These are phyloP conservation scores for Odontomyia ornata DNA, from an alignment of 2,888 invertebrate genomes.

Conservation along the genomic window DNA sequence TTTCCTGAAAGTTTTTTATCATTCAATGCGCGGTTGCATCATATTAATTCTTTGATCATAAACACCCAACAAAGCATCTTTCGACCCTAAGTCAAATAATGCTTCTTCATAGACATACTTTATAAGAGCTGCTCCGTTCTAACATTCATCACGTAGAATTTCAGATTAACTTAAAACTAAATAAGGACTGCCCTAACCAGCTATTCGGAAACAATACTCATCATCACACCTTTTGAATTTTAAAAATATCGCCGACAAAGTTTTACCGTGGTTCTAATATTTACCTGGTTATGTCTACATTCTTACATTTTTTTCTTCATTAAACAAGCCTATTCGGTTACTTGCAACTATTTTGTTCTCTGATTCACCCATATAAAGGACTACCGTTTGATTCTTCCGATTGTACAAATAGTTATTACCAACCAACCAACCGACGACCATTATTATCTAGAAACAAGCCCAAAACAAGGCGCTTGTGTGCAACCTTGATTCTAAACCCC, in stretches of 20 bases:
- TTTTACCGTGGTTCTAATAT: not conserved
- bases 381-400: constrained; percentile 24
- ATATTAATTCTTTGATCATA: too few species aligned
- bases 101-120: too few species aligned
- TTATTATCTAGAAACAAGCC: not conserved
- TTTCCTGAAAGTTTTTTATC: too few species aligned
- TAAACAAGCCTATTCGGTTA: not conserved
- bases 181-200: too few species aligned
- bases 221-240: not conserved
- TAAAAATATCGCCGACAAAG: not conserved
- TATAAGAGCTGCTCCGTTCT: too few species aligned
- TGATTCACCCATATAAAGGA: not conserved
- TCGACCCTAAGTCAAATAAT: too few species aligned
- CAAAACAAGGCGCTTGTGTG: not conserved
- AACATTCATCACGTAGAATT: too few species aligned
- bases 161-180: too few species aligned
- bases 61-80: too few species aligned
- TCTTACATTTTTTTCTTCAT: not conserved
- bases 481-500: not conserved
- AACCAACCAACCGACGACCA: not conserved
- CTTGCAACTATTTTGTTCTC: not conserved
- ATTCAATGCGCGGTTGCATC: too few species aligned
- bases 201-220: too few species aligned
- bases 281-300: constrained; percentile 1
- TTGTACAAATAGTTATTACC: not conserved